Percentiles rank a stretch among this genome's conserved stretches.
Conservation (phyloP, 2,113 vertebrate species). For the Cinclus mexicanus region DNA sequence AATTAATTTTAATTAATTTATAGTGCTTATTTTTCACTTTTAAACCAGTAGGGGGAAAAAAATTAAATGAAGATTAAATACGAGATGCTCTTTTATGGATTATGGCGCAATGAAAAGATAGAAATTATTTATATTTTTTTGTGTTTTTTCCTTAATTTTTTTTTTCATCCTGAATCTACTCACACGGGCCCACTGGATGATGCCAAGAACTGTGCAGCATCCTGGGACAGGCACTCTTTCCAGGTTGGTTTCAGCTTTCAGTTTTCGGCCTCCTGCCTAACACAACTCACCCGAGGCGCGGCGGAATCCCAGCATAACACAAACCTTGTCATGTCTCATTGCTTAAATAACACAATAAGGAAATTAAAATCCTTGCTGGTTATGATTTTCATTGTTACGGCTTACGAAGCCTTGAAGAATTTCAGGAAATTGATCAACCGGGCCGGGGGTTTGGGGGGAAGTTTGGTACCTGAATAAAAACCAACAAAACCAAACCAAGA, state of each 20-base stretch:
- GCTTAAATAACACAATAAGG: conserved; percentile 65
- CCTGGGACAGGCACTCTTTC: not conserved
- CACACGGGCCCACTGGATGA: not conserved
- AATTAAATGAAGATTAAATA: not conserved
- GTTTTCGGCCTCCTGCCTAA: not conserved
- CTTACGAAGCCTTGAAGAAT: conserved; percentile 26
- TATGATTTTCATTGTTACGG: not conserved
- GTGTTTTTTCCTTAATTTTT: not conserved
- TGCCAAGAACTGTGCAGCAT: fast-evolving
- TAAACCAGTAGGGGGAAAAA: not conserved
- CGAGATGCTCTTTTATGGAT: not conserved
- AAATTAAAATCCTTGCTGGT: conserved; percentile 44
- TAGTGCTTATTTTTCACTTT: conserved; percentile 12
- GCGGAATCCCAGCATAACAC: not conserved
- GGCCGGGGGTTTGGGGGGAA: too few relatives aligned
- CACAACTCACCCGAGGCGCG: conserved; percentile 6
- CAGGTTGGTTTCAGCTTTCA: not conserved
- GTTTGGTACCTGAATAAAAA: not conserved
- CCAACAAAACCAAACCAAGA: not conserved
- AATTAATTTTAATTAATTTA: conserved; percentile 12
- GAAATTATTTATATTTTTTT: not conserved
- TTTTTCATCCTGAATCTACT: not conserved
- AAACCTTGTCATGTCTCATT: conserved; percentile 45
- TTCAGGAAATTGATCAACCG: conserved; percentile 46
- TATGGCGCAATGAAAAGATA: not conserved